Percentiles rank a stretch among this genome's conserved stretches.
phyloP scores from a whole-genome alignment of 2,797 vertebrate genomes.

The Phoeniculus purpureus region DNA sequence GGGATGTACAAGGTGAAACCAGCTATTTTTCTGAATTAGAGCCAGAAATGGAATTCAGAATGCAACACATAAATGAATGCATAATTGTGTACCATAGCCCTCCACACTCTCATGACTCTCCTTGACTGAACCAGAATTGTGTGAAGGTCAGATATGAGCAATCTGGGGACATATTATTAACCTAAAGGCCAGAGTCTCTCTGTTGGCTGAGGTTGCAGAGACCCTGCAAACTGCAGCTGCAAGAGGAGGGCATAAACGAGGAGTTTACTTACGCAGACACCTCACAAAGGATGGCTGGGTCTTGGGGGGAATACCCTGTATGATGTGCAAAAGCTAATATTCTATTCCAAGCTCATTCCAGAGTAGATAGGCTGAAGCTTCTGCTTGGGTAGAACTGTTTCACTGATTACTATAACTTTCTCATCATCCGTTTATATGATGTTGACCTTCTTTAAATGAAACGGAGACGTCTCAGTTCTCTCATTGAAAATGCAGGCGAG shows the following conservation, averaged over 20 bases:
- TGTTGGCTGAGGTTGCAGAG: neutral
- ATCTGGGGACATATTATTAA: rapidly evolving
- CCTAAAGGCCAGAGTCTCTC: neutral
- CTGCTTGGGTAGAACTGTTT: neutral
- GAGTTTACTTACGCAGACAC: neutral
- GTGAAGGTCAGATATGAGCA: neutral
- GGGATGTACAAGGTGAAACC: neutral
- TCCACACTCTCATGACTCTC: rapidly evolving
- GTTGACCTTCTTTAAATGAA: slow-evolving; percentile 41
- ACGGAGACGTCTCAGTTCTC: slow-evolving; percentile 18
- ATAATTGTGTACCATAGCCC: neutral
- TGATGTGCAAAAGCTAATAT: neutral
- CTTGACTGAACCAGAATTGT: neutral
- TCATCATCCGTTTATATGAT: neutral
- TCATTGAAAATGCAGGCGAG: neutral
- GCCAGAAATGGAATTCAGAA: slow-evolving; percentile 3
- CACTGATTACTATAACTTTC: slow-evolving; percentile 7
- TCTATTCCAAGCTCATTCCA: neutral
- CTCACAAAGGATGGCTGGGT: neutral
- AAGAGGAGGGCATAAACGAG: neutral
- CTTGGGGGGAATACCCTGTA: neutral
- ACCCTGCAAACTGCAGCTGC: neutral
- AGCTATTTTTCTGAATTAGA: neutral
- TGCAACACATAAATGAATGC: neutral
- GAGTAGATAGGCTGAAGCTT: neutral